Conservation (phyloP, 1,140 invertebrate species). For the Listronotus bonariensis region DNA sequence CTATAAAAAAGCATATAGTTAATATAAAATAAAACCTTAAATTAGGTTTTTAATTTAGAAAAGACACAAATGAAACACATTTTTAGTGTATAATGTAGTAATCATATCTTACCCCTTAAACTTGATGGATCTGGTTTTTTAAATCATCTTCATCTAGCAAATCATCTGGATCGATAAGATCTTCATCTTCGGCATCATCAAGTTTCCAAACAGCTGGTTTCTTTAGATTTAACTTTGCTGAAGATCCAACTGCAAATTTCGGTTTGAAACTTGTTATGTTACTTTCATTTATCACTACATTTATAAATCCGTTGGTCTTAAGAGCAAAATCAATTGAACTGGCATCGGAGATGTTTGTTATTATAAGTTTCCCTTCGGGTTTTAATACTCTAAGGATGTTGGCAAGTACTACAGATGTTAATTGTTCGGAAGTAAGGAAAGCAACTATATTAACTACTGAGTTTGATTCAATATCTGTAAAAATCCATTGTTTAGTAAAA, state of each 20-base stretch:
- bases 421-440: neutral
- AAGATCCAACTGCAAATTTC: slow-evolving; percentile 68
- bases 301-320: slow-evolving; percentile 68
- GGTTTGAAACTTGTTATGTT: slow-evolving; percentile 65
- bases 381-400: slow-evolving; percentile 44
- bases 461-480: slow-evolving; percentile 9
- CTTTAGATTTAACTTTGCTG: slow-evolving; percentile 58
- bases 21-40: no score
- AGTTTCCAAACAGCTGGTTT: slow-evolving; percentile 69
- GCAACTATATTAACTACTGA: slow-evolving; percentile 5
- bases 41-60: no score
- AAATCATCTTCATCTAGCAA: slow-evolving; percentile 89
- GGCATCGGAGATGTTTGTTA: slow-evolving; percentile 55
- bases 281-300: slow-evolving; percentile 56
- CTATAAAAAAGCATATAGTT: slow-evolving; percentile 63
- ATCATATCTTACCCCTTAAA: slow-evolving; percentile 69
- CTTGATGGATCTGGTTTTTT: slow-evolving; percentile 79
- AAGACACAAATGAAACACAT: no score
- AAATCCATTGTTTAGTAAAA: neutral
- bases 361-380: slow-evolving; percentile 50
- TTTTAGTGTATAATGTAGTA: neutral
- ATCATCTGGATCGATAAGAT: slow-evolving; percentile 85
- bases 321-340: slow-evolving; percentile 57
- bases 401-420: slow-evolving; percentile 15
- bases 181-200: slow-evolving; percentile 72